These are phyloP conservation scores for Drosophila ogumai DNA, from an alignment of 1,140 invertebrate genomes.

Conservation along the genomic window DNA sequence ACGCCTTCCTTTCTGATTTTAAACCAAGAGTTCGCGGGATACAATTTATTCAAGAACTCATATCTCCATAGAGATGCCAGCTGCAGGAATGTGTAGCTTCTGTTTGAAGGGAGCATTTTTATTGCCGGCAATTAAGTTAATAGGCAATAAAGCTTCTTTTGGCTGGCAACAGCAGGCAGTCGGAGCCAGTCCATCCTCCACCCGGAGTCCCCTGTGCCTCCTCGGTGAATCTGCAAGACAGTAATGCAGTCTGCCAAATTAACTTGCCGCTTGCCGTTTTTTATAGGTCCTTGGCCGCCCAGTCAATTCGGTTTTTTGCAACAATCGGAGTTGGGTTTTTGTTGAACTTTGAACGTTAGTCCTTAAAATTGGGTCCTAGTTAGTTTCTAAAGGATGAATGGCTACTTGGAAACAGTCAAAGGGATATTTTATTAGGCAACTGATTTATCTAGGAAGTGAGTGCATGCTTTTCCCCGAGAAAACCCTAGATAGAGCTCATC, in stretches of 20 bases:
- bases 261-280: slow-evolving; percentile 19
- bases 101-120: slow-evolving; percentile 47
- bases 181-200: not conserved
- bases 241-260: slow-evolving; percentile 25
- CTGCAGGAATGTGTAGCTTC: slow-evolving; percentile 5
- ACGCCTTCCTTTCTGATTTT: not conserved
- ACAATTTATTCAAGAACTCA: slow-evolving; percentile 12
- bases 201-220: slow-evolving; percentile 9
- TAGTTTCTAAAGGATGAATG: too few species aligned
- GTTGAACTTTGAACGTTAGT: not conserved
- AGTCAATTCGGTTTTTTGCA: not conserved
- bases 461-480: not conserved
- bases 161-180: slow-evolving; percentile 5
- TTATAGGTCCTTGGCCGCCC: slow-evolving; percentile 8
- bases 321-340: not conserved
- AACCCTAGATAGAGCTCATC: not conserved
- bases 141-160: slow-evolving; percentile 73
- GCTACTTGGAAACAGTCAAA: too few species aligned
- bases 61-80: slow-evolving; percentile 18
- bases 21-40: not conserved
- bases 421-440: not conserved
- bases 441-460: not conserved
- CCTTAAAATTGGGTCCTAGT: not conserved
- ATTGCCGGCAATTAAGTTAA: slow-evolving; percentile 74
- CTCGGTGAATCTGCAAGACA: slow-evolving; percentile 20